These are phyloP conservation scores for Crotalus horridus DNA, from an alignment of 2,113 vertebrate genomes.

Conservation along the genomic window DNA sequence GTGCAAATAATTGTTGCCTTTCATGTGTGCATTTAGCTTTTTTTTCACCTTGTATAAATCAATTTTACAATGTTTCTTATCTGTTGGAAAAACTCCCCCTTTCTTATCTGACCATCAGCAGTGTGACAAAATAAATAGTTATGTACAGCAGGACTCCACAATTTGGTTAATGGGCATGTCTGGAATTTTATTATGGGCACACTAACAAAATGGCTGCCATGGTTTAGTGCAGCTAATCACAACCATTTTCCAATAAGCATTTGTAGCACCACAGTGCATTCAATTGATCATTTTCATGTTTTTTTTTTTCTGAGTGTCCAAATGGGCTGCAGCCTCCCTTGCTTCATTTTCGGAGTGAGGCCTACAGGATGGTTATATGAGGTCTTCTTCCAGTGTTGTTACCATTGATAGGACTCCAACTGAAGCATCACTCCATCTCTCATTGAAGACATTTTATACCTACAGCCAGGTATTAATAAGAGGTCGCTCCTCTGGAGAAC, in stretches of 20 bases:
- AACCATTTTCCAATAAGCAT: not conserved
- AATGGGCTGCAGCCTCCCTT: not conserved
- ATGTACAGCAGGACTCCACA: not conserved
- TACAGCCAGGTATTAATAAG: not conserved
- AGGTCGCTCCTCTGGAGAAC: not conserved
- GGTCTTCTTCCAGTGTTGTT: not conserved
- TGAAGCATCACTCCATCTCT: not conserved
- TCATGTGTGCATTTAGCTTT: no score
- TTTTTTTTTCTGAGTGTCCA: not conserved
- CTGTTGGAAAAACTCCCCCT: not conserved
- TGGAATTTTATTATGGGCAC: not conserved
- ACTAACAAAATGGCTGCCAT: not conserved
- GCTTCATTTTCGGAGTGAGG: not conserved
- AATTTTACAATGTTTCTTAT: not conserved
- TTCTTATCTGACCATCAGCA: not conserved
- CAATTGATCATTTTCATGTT: not conserved
- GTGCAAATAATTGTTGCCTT: not conserved
- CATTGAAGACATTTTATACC: not conserved
- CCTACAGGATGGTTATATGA: not conserved
- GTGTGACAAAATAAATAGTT: not conserved
- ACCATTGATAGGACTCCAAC: not conserved
- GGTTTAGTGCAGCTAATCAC: not conserved
- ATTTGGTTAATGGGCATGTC: not conserved
- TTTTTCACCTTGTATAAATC: not conserved
- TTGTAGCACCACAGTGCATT: not conserved